phyloP scores from a whole-genome alignment of 2,113 vertebrate genomes.

The Corvus hawaiiensis region DNA sequence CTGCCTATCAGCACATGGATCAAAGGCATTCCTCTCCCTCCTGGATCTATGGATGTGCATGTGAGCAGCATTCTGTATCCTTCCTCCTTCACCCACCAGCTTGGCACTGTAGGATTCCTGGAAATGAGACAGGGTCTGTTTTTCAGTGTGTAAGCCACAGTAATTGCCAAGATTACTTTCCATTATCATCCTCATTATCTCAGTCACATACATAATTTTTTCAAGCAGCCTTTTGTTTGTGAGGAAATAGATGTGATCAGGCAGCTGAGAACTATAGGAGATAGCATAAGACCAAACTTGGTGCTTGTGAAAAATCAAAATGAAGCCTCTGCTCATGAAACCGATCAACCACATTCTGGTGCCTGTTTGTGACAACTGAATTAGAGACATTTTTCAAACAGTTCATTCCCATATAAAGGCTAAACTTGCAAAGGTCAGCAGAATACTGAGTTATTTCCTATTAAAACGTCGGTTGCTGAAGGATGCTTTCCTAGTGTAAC shows the following conservation, averaged over 20 bases:
- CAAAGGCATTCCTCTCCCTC: neutral
- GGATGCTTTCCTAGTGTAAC: neutral
- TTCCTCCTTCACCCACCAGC: neutral
- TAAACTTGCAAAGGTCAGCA: constrained; percentile 12
- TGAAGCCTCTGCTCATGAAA: neutral
- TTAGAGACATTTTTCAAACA: constrained; percentile 21
- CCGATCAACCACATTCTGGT: neutral
- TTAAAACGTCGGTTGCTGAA: neutral
- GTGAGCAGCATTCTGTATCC: neutral
- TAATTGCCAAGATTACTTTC: neutral
- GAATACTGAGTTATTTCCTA: neutral
- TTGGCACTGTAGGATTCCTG: neutral
- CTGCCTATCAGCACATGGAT: neutral
- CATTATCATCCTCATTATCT: neutral
- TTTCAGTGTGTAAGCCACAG: neutral
- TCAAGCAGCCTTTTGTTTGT: neutral
- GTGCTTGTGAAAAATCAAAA: neutral
- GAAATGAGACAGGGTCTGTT: neutral
- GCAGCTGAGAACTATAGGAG: neutral
- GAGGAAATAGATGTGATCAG: neutral
- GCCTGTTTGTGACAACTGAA: neutral
- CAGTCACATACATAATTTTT: neutral
- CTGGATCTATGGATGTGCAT: neutral
- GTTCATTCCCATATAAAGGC: neutral
- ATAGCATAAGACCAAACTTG: neutral